A percentile compares a stretch with the other conserved stretches of the same genome.
phyloP scores from a whole-genome alignment of 2,888 invertebrate genomes.

The Geotrupes spiniger region DNA sequence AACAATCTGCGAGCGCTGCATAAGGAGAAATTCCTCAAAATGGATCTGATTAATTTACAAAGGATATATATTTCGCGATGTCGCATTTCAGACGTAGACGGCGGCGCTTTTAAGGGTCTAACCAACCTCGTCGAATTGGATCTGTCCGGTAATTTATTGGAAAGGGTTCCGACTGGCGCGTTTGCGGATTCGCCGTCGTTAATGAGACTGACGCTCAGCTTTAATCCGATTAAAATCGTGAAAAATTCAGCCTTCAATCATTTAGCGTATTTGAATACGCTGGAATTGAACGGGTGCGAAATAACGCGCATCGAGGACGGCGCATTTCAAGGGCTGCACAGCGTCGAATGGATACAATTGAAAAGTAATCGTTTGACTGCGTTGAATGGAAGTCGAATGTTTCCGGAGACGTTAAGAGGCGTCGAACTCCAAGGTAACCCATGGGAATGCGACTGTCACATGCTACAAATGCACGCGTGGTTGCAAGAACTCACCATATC shows the following conservation, averaged over 20 bases:
- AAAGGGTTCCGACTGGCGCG: conserved; percentile 73
- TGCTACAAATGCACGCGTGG: conserved; percentile 76
- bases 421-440: conserved; percentile 82
- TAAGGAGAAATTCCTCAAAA: conserved; percentile 73
- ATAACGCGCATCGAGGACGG: conserved; percentile 73
- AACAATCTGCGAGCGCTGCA: conserved; percentile 78
- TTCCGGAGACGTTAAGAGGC: conserved; percentile 76
- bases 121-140: conserved; percentile 87
- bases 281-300: conserved; percentile 80
- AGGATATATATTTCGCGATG: conserved; percentile 80
- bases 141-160: conserved; percentile 76
- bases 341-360: conserved; percentile 80
- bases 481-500: conserved; percentile 73
- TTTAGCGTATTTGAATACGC: conserved; percentile 70
- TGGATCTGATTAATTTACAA: conserved; percentile 81
- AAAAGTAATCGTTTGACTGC: conserved; percentile 77
- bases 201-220: conserved; percentile 78
- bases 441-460: conserved; percentile 85
- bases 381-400: conserved; percentile 66
- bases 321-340: conserved; percentile 77
- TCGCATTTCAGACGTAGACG: conserved; percentile 73
- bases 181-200: conserved; percentile 76
- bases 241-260: conserved; percentile 71
- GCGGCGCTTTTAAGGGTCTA: conserved; percentile 77
- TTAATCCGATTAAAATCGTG: conserved; percentile 76